These are phyloP conservation scores for Oxyura jamaicensis DNA, from an alignment of 2,113 vertebrate species.

Conservation along the genomic window DNA sequence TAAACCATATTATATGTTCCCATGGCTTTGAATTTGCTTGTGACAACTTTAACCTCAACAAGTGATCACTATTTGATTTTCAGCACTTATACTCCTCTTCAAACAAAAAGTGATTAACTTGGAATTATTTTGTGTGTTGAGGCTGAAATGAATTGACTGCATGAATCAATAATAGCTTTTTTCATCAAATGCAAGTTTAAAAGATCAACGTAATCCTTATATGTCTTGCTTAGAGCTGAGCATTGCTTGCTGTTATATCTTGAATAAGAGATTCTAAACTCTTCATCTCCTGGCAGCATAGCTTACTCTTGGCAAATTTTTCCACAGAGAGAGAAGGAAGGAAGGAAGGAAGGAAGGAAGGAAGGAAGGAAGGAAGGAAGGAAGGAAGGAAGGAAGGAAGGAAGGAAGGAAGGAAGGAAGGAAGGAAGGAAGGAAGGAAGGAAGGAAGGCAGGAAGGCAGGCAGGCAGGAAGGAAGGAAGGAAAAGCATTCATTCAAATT, in stretches of 20 bases:
- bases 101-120: conserved; percentile 1
- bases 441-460: no score
- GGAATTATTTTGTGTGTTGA: neutral
- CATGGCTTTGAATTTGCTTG: neutral
- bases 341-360: no score
- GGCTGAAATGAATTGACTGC: neutral
- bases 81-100: neutral
- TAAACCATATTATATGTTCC: neutral
- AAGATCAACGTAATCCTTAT: neutral
- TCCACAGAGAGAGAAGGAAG: neutral
- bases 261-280: neutral
- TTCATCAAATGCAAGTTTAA: neutral
- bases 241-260: neutral
- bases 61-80: neutral
- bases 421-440: no score
- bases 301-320: neutral
- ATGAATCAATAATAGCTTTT: neutral
- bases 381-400: no score
- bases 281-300: neutral
- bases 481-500: neutral
- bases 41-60: neutral
- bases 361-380: no score
- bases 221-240: neutral
- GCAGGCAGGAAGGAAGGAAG: no score
- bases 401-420: no score